A percentile compares a stretch with the other conserved stretches of the same genome.
phyloP scores from a whole-genome alignment of 2,113 vertebrate species.

The Smithornis capensis region DNA sequence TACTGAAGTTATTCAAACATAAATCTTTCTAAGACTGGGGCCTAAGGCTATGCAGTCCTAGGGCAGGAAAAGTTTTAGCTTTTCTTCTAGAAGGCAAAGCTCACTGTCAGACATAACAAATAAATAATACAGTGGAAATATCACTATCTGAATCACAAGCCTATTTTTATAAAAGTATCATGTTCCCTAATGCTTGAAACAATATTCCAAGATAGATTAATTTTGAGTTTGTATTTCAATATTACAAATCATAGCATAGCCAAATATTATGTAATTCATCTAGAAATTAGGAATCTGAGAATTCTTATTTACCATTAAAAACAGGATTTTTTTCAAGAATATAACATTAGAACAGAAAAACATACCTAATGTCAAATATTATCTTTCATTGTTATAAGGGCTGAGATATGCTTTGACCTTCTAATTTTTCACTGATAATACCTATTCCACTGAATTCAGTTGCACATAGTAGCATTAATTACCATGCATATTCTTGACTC shows the following conservation, averaged over 20 bases:
- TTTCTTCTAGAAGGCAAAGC: neutral
- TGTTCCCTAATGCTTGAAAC: slow-evolving; percentile 14
- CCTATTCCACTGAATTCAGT: neutral
- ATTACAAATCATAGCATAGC: neutral
- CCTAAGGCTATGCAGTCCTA: neutral
- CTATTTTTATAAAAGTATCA: slow-evolving; percentile 30
- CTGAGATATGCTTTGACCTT: neutral
- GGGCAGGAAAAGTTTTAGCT: slow-evolving; percentile 16
- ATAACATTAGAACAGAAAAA: neutral
- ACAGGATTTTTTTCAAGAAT: neutral
- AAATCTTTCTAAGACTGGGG: slow-evolving; percentile 15
- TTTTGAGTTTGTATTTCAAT: neutral
- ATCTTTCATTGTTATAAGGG: neutral
- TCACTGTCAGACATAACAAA: slow-evolving; percentile 43
- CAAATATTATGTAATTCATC: neutral
- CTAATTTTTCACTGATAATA: neutral
- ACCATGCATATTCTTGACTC: too few species aligned
- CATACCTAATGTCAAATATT: neutral
- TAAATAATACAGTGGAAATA: slow-evolving; percentile 50
- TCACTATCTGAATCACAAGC: slow-evolving; percentile 25
- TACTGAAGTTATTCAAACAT: neutral
- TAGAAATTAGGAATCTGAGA: neutral
- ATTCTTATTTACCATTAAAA: neutral
- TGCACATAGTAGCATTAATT: neutral
- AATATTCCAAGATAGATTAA: neutral